Evolutionary conservation across 1,140 invertebrate species (phyloP).

Genomic region (Portunus trituberculatus): DNA sequence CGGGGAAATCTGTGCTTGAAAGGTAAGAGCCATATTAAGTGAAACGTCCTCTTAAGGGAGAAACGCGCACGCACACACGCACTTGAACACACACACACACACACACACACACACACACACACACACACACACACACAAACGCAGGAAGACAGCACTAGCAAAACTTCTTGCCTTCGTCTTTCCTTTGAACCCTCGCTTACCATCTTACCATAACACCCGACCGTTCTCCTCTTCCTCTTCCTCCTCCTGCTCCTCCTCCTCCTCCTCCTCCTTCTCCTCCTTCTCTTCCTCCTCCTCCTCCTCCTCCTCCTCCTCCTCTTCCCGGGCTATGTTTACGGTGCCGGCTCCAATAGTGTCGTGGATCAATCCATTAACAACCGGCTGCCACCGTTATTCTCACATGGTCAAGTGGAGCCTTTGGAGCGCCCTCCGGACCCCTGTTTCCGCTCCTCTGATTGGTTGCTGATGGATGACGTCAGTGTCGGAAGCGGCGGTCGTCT

Average conservation of each 20-base stretch:
- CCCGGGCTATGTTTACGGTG: background rate
- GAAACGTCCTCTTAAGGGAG: background rate
- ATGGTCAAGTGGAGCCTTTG: constrained; percentile 74
- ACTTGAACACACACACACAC: constrained; percentile 13
- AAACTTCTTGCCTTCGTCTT: background rate
- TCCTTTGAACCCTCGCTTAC: background rate
- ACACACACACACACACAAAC: background rate
- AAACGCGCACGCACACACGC: background rate
- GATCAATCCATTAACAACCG: constrained; percentile 69
- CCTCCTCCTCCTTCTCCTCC: background rate
- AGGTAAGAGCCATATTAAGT: constrained; percentile 22
- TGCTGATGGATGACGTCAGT: constrained; percentile 71
- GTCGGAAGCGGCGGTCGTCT: constrained; percentile 74
- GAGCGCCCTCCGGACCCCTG: constrained; percentile 47
- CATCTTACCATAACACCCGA: background rate
- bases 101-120: constrained; percentile 31
- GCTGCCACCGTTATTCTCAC: constrained; percentile 67
- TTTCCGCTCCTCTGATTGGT: constrained; percentile 64
- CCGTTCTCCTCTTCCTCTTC: background rate
- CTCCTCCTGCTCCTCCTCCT: background rate
- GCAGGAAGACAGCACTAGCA: background rate
- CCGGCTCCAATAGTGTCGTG: constrained; percentile 45
- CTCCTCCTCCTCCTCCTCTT: background rate
- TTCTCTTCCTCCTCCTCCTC: background rate
- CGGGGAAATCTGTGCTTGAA: background rate